A percentile compares a stretch with the other conserved stretches of the same genome.
Evolutionary conservation across 2,113 vertebrate genomes (phyloP).

Genomic region (Elanoides forficatus): DNA sequence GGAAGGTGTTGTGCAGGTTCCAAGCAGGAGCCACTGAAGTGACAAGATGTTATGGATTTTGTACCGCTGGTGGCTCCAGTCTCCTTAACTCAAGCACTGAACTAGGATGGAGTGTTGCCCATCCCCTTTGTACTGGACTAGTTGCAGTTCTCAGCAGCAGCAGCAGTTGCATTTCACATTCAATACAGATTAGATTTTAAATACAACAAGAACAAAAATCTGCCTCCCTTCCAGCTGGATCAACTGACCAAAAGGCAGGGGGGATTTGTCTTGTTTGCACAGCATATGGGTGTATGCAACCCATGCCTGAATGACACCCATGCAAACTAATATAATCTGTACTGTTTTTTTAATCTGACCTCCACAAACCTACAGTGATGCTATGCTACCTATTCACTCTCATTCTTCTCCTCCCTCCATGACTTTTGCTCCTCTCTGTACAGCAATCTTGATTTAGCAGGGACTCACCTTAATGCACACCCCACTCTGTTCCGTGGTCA

Average conservation of each 20-base stretch:
- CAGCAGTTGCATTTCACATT: not conserved
- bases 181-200: not conserved
- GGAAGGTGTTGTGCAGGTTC: not conserved
- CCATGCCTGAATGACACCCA: not conserved
- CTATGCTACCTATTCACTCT: not conserved
- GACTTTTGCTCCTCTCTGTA: not conserved
- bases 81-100: not conserved
- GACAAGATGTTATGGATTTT: not conserved
- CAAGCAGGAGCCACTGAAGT: not conserved
- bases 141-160: not conserved
- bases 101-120: not conserved
- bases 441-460: not conserved
- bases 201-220: too few relatives aligned
- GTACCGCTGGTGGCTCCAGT: not conserved
- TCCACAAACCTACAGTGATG: not conserved
- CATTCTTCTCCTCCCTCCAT: not conserved
- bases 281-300: not conserved
- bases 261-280: not conserved
- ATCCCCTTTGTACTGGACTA: rapidly evolving
- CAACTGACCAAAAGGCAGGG: not conserved
- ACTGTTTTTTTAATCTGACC: not conserved
- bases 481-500: not conserved
- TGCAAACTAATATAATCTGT: not conserved
- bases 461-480: too few relatives aligned
- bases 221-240: not conserved